Conservation (phyloP, 2,888 invertebrate species). For the Trilocha varians region DNA sequence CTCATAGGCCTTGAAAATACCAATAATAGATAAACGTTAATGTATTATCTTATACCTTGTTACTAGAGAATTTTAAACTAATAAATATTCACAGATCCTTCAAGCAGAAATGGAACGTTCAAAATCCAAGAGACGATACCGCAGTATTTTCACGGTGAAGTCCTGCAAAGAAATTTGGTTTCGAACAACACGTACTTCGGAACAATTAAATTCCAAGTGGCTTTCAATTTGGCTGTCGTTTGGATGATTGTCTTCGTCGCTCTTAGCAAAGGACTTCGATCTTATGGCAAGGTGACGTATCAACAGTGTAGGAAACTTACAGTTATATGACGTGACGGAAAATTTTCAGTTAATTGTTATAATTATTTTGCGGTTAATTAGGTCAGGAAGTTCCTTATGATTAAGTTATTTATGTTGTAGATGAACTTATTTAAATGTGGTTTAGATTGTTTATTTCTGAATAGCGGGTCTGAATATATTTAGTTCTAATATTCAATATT, state of each 20-base stretch:
- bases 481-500: no score
- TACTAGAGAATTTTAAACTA: background rate
- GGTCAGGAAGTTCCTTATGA: no score
- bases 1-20: no score
- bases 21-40: no score
- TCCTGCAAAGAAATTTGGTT: constrained; percentile 75
- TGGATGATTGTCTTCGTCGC: constrained; percentile 93
- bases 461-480: no score
- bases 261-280: constrained; percentile 88
- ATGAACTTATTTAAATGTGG: no score
- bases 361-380: background rate
- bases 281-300: constrained; percentile 81
- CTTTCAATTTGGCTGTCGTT: constrained; percentile 90
- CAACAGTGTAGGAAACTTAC: background rate
- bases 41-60: no score
- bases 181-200: constrained; percentile 62
- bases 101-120: constrained; percentile 39
- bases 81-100: constrained; percentile 29
- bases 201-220: constrained; percentile 87
- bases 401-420: no score
- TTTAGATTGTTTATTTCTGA: no score
- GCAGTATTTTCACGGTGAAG: constrained; percentile 88
- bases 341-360: background rate
- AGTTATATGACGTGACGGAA: background rate
- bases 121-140: constrained; percentile 81